A percentile compares a stretch with the other conserved stretches of the same genome.
These are phyloP conservation scores for Lepidurus couesii DNA, from an alignment of 1,140 invertebrate species.

Conservation along the genomic window DNA sequence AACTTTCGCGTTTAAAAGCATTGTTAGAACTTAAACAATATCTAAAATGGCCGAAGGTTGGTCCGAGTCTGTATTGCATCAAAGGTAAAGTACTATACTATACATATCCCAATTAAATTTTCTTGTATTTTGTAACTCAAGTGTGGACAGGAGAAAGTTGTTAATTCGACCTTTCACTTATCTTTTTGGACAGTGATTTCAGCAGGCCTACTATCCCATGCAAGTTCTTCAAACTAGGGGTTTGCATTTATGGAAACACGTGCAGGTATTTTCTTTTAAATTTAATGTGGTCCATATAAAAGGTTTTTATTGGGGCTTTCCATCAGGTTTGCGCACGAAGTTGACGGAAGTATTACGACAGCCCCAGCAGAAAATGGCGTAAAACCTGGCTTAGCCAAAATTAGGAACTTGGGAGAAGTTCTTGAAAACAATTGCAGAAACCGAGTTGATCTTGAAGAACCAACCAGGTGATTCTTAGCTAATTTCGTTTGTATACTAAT, in stretches of 20 bases:
- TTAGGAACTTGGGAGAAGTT: neutral
- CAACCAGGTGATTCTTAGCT: neutral
- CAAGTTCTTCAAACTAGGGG: slow-evolving; percentile 6
- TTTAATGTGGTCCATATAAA: neutral
- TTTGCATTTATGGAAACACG: neutral
- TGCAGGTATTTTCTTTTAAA: neutral
- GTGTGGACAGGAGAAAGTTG: neutral
- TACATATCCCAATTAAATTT: neutral
- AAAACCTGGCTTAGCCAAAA: neutral
- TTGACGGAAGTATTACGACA: neutral
- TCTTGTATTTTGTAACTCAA: neutral
- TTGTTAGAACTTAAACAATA: neutral
- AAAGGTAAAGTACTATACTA: neutral
- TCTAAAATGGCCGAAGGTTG: slow-evolving; percentile 9
- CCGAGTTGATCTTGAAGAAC: neutral
- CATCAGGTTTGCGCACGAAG: neutral
- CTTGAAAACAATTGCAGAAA: neutral
- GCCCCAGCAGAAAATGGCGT: neutral
- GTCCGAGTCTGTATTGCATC: neutral
- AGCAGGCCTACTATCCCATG: neutral
- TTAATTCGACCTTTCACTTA: neutral
- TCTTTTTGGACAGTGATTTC: neutral
- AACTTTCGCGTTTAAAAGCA: neutral
- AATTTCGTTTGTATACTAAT: neutral
- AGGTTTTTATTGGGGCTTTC: neutral